Conservation (phyloP, 2,113 vertebrate genomes). For the Toxotes jaculatrix region DNA sequence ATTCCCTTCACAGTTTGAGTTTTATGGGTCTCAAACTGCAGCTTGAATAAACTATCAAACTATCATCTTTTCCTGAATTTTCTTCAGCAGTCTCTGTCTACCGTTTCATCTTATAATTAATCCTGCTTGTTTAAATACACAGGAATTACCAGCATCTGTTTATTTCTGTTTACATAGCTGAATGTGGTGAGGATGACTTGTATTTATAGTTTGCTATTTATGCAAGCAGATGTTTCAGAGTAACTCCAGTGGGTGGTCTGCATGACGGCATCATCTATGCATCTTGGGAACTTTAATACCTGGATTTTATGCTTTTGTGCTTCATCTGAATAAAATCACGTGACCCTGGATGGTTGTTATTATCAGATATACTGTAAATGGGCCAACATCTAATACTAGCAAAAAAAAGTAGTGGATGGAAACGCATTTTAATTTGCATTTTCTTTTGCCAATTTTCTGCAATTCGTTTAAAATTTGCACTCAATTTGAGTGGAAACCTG, state of each 20-base stretch:
- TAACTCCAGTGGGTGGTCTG: constrained; percentile 27
- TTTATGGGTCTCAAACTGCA: constrained; percentile 15
- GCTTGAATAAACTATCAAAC: not conserved
- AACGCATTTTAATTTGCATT: not conserved
- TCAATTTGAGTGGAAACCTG: not conserved
- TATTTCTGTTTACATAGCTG: constrained; percentile 27
- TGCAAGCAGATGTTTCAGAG: constrained; percentile 33
- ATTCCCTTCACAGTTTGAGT: constrained; percentile 14
- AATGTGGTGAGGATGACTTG: constrained; percentile 12
- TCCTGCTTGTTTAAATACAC: constrained; percentile 20
- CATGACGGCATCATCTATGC: not conserved
- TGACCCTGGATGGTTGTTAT: not conserved
- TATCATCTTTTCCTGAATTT: not conserved
- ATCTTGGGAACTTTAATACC: constrained; percentile 9
- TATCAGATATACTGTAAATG: not conserved
- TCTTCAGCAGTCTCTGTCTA: not conserved
- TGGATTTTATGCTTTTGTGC: constrained; percentile 9
- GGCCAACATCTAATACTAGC: not conserved
- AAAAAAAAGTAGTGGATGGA: no score
- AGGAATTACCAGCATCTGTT: constrained; percentile 42
- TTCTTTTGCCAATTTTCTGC: not conserved
- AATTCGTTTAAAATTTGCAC: not conserved
- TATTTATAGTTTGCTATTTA: constrained; percentile 52
- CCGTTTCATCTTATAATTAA: constrained; percentile 15
- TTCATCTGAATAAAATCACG: constrained; percentile 13